Evolutionary conservation across 2,797 vertebrate species (phyloP).

Genomic region (Sebastes oblongus): DNA sequence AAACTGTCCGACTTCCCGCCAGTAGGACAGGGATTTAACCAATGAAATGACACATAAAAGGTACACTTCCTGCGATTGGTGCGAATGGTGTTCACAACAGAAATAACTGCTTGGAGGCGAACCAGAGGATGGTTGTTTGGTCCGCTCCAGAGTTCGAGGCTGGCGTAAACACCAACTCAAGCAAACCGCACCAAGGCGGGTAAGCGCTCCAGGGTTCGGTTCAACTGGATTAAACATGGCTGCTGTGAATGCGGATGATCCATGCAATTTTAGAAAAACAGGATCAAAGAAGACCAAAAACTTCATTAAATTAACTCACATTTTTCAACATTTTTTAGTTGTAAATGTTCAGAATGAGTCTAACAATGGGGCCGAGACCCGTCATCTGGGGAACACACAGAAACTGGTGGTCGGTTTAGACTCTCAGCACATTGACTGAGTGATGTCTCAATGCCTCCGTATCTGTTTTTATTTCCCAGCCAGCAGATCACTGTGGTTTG

Average conservation of each 20-base stretch:
- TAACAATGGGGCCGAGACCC: background rate
- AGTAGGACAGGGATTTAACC: no score
- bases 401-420: conserved; percentile 3
- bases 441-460: conserved; percentile 29
- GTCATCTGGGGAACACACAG: conserved; percentile 11
- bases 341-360: background rate
- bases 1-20: no score
- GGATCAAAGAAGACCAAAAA: background rate
- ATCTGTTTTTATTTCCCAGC: conserved; percentile 31
- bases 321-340: background rate
- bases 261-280: background rate
- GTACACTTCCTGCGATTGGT: no score
- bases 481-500: conserved; percentile 30
- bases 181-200: no score
- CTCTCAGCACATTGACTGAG: conserved; percentile 16
- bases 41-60: no score
- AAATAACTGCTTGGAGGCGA: no score
- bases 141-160: no score
- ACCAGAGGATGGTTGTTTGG: no score
- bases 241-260: background rate
- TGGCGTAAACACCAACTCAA: no score
- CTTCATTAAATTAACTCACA: background rate
- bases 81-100: no score
- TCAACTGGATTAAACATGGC: no score
- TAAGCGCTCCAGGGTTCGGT: no score